Evolutionary conservation across 53 echinoderm and acorn worm genomes (phyloP).

Genomic region (Stichopus horrens): DNA sequence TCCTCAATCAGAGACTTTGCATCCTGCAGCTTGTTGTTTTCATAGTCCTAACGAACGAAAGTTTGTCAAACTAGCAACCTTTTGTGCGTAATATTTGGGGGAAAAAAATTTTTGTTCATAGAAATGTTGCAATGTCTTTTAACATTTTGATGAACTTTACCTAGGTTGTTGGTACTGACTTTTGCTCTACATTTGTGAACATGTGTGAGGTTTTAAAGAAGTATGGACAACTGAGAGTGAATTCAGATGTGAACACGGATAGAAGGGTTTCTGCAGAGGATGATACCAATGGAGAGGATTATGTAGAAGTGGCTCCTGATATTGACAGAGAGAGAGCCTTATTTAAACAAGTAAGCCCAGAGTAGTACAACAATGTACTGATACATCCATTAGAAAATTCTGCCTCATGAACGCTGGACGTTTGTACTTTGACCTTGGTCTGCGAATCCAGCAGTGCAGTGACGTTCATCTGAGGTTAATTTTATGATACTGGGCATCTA

Average conservation of each 20-base stretch:
- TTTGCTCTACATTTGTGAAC: slow-evolving; percentile 60
- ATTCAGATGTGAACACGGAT: neutral
- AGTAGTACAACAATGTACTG: neutral
- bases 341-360: slow-evolving; percentile 74
- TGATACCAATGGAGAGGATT: slow-evolving; percentile 25
- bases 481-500: too few relatives aligned
- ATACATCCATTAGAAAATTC: too few relatives aligned
- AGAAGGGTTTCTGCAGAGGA: neutral
- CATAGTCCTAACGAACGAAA: too few relatives aligned
- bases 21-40: too few relatives aligned
- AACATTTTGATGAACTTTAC: neutral
- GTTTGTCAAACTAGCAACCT: too few relatives aligned
- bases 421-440: neutral
- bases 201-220: slow-evolving; percentile 59
- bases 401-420: neutral
- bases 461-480: too few relatives aligned
- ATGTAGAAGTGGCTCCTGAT: slow-evolving; percentile 52
- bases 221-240: slow-evolving; percentile 28
- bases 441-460: too few relatives aligned
- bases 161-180: slow-evolving; percentile 82
- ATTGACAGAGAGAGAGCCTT: slow-evolving; percentile 47
- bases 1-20: too few relatives aligned
- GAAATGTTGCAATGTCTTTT: neutral
- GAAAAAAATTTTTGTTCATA: neutral
- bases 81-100: too few relatives aligned